Conservation (phyloP, 2,797 vertebrate species). For the Poeciliopsis presidionis region DNA sequence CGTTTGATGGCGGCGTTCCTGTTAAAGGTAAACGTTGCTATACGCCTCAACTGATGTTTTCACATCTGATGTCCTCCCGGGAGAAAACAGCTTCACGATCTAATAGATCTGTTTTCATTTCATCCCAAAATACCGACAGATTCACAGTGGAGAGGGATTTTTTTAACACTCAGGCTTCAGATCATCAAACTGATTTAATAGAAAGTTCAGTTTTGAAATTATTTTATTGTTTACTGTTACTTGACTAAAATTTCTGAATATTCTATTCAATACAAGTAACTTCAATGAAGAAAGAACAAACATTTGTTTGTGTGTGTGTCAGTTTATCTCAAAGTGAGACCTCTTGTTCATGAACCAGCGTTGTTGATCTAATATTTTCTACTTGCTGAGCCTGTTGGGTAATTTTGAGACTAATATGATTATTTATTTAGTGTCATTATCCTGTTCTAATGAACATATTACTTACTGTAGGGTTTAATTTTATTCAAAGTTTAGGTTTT, state of each 20-base stretch:
- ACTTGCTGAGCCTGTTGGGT: too few species aligned
- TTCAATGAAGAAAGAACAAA: too few species aligned
- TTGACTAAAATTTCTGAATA: too few species aligned
- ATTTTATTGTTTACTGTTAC: neutral
- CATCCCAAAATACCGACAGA: neutral
- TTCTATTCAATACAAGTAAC: too few species aligned
- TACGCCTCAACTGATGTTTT: constrained; percentile 23
- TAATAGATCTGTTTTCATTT: neutral
- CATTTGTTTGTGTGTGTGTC: too few species aligned
- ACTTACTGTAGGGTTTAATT: too few species aligned
- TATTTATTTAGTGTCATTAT: too few species aligned
- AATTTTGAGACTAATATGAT: too few species aligned
- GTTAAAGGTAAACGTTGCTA: constrained; percentile 80
- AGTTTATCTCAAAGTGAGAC: neutral
- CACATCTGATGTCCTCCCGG: constrained; percentile 50
- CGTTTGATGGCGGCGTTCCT: constrained; percentile 85
- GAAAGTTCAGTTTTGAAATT: neutral
- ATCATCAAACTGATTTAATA: neutral
- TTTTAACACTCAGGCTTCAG: neutral
- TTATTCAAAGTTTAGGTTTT: too few species aligned
- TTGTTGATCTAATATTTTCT: neutral
- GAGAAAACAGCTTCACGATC: constrained; percentile 42
- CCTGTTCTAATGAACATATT: too few species aligned
- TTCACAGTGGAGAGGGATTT: neutral
- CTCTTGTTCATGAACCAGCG: neutral